Base-by-base conservation (phyloP, 2,888 invertebrate species). In the Latrodectus elegans region DNA sequence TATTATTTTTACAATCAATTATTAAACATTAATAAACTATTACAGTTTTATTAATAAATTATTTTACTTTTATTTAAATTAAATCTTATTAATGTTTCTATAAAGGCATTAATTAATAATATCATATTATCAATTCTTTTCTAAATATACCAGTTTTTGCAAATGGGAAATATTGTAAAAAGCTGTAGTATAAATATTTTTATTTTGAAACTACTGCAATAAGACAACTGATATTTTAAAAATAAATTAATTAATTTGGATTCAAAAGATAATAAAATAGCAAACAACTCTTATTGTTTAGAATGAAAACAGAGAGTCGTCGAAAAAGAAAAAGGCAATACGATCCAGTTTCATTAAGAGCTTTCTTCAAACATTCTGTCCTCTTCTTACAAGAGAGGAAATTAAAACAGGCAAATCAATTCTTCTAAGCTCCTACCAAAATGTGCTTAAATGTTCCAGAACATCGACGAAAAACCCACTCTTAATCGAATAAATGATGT, bases 401-500 rank as follows among this genome's bases (percentile, higher is more conserved):
- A 82, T 74, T 51, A 82, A 75, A 82, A 70, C 67, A 52, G 71
- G 71, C 17, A 49, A 72, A 65, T 79, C 79, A 70, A 72, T 80
- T 64, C 71, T 17, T 49, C 72, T 38, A 12, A 17, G 10, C 26
- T 8, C 60, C 0, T 10, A 22, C 15, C 22, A 53, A 79, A 49
- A 53, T 64, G 15, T 51, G 15, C 79, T 72, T 64, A 60, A 64
- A 80, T 38, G 51, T 52, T 15, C 71, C 15, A 49, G 71, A 71
- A 71, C 64, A 11, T 12, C 82, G 70, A n/a, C 64, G 82, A 74
- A 82, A 82, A 82, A 82, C 75, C 70, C 70, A 55, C 49, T 38
- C 49, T 68, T 82, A 82, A 82, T 82, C 82, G 82, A 82, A 82
- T 82, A 67, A 82, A 70, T 70, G 82, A 75, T 74, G 67, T 17